A percentile compares a stretch with the other conserved stretches of the same genome.
Conservation (phyloP, 2,113 vertebrate species). For the Cochlearius cochlearius region DNA sequence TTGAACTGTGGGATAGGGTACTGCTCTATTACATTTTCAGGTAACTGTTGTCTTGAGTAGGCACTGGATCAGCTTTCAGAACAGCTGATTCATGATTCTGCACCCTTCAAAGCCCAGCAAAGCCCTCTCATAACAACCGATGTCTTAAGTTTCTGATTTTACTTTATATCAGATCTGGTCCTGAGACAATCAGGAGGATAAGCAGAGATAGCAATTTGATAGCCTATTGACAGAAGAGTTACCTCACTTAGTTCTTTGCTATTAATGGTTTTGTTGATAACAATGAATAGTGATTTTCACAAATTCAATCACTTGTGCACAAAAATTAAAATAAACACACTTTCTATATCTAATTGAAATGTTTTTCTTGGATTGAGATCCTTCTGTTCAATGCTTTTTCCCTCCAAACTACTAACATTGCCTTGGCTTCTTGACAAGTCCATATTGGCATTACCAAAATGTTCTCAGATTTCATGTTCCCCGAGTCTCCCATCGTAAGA, state of each 20-base stretch:
- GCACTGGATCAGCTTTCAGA: neutral
- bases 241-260: neutral
- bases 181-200: neutral
- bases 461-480: neutral
- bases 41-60: neutral
- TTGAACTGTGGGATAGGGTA: neutral
- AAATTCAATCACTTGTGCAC: neutral
- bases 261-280: neutral
- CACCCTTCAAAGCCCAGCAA: neutral
- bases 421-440: neutral
- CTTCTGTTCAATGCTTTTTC: neutral
- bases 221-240: neutral
- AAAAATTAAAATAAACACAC: neutral
- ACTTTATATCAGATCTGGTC: neutral
- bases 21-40: neutral
- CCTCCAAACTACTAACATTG: neutral
- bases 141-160: neutral
- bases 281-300: neutral
- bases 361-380: neutral
- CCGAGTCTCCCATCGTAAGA: neutral
- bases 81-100: neutral
- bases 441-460: neutral
- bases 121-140: neutral
- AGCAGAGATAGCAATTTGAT: neutral
- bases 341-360: neutral